Evolutionary conservation across 37 sponge, comb jelly and placozoan genomes (phyloP), one percentile per base, ranked within the genome.

Genomic region (Axinella damicornis): DNA sequence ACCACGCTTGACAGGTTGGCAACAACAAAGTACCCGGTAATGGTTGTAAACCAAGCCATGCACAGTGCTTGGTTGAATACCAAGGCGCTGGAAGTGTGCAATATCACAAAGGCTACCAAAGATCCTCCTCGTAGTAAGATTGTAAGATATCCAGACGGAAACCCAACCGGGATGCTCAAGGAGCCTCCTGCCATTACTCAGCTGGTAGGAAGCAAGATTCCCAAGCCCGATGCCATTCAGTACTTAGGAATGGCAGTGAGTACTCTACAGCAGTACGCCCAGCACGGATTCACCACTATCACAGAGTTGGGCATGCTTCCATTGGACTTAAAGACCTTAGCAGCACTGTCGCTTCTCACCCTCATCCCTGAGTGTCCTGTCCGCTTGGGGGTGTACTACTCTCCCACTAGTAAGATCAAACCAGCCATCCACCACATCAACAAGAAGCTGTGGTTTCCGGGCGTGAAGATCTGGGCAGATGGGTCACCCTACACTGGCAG

Each of bases 391-490:
- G 9, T 15, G 33, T 71, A 38, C 17, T 4, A 4, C 6, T 16
- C 70, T 4, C 21, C 2, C 2, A 5, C 27, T 5, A 12, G 12
- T 21, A 12, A 27, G 13, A 21, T 0, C 0, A 57, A 1, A 18
- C 38, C 76, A 4, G 33, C 14, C n/a, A 36, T n/a, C 0, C 16
- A 35, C 17, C 72, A 33, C 28, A 59, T 71, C 35, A n/a, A n/a
- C n/a, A n/a, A n/a, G n/a, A 77, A 78, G 73, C 33, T 86, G 72
- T 86, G 87, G 87, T 27, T 86, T 30, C 74, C 79, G 1, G 87
- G 72, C 20, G 67, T 76, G 21, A 89, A 89, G 68, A 57, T 85
- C 24, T 84, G 79, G 80, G 85, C 91, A 33, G 91, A 90, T 53
- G 91, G 91, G 6, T 79, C 85, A 27, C 76, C 85, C 0, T 64